Evolutionary conservation across 2,113 vertebrate genomes (phyloP).

Genomic region (Gyps fulvus): DNA sequence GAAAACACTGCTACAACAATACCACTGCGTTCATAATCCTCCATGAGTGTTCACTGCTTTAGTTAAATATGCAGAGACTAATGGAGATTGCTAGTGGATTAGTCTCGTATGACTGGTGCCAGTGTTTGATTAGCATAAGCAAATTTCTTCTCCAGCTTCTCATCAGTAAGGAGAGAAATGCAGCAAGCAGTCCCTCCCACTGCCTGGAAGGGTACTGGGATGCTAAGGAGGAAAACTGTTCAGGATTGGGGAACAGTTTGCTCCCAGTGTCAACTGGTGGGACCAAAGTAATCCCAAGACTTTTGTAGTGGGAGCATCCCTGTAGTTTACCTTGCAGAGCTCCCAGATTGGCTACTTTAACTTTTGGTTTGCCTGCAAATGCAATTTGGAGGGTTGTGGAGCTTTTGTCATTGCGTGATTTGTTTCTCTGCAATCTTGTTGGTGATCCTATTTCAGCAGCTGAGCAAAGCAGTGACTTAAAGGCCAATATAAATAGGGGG

Average conservation of each 20-base stretch:
- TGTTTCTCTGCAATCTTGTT: background rate
- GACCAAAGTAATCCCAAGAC: background rate
- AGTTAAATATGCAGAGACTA: conserved; percentile 58
- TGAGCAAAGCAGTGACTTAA: background rate
- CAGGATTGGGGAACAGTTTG: background rate
- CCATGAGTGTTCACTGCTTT: background rate
- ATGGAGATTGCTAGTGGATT: conserved; percentile 57
- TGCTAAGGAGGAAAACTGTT: background rate
- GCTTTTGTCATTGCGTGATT: background rate
- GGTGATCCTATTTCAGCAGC: background rate
- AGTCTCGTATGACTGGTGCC: conserved; percentile 17
- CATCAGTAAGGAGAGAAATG: background rate
- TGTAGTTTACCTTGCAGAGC: background rate
- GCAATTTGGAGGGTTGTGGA: background rate
- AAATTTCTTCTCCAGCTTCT: conserved; percentile 26
- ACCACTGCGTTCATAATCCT: conserved; percentile 31
- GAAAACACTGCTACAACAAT: conserved; percentile 47
- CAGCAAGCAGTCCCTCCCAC: background rate
- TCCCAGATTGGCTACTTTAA: background rate
- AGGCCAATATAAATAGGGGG: background rate
- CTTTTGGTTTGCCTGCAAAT: background rate
- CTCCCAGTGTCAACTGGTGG: background rate
- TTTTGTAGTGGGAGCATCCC: background rate
- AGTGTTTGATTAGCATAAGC: conserved; percentile 59
- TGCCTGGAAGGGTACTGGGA: background rate